Conservation (phyloP, 2,888 invertebrate genomes). For the Limnephilus lunatus region DNA sequence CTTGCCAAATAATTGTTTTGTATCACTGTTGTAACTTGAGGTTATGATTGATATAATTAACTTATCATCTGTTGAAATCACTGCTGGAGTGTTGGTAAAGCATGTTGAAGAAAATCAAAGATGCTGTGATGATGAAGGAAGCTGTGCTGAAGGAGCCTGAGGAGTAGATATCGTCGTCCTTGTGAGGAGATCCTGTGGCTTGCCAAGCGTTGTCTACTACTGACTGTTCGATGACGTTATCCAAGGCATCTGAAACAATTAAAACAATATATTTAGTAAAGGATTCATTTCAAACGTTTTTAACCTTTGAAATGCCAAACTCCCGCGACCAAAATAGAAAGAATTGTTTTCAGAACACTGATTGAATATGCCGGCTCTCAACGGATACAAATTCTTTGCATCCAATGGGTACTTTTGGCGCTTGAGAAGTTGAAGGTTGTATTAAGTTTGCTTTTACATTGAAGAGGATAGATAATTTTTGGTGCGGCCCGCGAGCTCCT, state of each 20-base stretch:
- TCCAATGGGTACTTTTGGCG: no score
- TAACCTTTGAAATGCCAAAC: no score
- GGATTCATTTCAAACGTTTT: background rate
- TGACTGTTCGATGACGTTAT: constrained; percentile 77
- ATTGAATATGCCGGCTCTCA: no score
- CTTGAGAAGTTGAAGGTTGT: no score
- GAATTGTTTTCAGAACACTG: no score
- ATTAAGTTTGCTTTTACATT: no score
- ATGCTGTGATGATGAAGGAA: background rate
- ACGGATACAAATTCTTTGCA: no score
- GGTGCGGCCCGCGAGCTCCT: no score
- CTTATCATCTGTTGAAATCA: constrained; percentile 44
- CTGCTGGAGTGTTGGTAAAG: background rate
- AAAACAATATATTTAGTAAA: background rate
- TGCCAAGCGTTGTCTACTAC: constrained; percentile 77
- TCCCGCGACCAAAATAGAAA: no score
- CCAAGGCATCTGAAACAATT: constrained; percentile 73
- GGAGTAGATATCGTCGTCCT: constrained; percentile 41
- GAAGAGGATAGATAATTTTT: no score
- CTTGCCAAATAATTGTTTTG: background rate
- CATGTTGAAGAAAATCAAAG: background rate
- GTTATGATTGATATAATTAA: background rate
- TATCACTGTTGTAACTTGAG: background rate
- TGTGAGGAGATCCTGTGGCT: constrained; percentile 71
- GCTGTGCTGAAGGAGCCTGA: constrained; percentile 24